These are phyloP conservation scores for Glaucopsyche alexis DNA, from an alignment of 2,888 invertebrate genomes.

Conservation along the genomic window DNA sequence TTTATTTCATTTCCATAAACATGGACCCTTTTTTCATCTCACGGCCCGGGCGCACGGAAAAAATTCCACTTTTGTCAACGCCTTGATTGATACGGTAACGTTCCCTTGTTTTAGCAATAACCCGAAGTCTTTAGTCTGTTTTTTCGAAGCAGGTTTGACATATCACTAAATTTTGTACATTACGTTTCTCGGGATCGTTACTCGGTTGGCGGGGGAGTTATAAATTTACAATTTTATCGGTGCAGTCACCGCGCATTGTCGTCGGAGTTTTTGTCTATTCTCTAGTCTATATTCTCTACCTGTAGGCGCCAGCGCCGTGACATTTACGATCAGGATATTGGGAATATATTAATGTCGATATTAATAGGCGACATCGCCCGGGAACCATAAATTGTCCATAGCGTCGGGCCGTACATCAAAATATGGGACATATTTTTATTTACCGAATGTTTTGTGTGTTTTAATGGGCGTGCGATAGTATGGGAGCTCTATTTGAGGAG, in stretches of 20 bases:
- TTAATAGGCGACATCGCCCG: slow-evolving; percentile 68
- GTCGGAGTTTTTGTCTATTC: slow-evolving; percentile 64
- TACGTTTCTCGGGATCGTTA: slow-evolving; percentile 72
- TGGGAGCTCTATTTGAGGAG: slow-evolving; percentile 43
- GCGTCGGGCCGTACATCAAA: slow-evolving; percentile 60
- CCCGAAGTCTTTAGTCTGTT: slow-evolving; percentile 62
- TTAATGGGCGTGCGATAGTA: slow-evolving; percentile 48
- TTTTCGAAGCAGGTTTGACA: slow-evolving; percentile 72
- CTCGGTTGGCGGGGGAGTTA: slow-evolving; percentile 64
- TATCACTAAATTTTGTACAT: slow-evolving; percentile 78
- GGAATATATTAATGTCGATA: slow-evolving; percentile 76
- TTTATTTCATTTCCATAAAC: slow-evolving; percentile 74
- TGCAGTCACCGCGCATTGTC: slow-evolving; percentile 64
- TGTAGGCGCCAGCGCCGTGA: slow-evolving; percentile 78
- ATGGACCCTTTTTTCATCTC: slow-evolving; percentile 70
- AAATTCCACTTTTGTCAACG: slow-evolving; percentile 74
- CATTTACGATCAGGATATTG: slow-evolving; percentile 77
- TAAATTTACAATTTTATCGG: slow-evolving; percentile 71
- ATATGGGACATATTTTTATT: slow-evolving; percentile 54
- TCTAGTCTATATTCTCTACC: slow-evolving; percentile 57
- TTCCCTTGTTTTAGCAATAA: slow-evolving; percentile 79
- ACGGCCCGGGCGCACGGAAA: slow-evolving; percentile 57
- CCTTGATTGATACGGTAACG: slow-evolving; percentile 78
- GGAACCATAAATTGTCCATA: slow-evolving; percentile 66
- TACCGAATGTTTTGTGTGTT: slow-evolving; percentile 46